Base-by-base conservation (phyloP, 2,797 vertebrate species). In the Leptodactylus fallax region DNA sequence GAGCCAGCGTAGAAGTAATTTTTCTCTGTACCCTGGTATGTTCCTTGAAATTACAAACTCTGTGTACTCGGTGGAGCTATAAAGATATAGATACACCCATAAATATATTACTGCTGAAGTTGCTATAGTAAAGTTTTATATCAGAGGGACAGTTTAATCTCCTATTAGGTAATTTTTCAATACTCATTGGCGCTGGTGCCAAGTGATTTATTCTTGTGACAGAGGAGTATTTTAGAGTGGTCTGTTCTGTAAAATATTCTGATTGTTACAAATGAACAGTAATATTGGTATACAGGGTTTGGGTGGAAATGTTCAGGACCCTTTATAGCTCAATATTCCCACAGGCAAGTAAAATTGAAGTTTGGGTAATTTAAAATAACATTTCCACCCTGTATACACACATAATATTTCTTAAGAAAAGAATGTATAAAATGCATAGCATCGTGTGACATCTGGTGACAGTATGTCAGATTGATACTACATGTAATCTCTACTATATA, bases 71-170 rank as follows among this genome's bases (percentile, higher is more conserved):
- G 67, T 61, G 67, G 67, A 74, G 69, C 77, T 58, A 61, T 81
- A 87, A 87, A 81, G 56, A 74, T 61, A 81, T 87, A 82, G 55
- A 81, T 51, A 74, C 55, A 63, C 55, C 72, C 56, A 81, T 81
- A 87, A 81, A 87, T 87, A 87, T 81, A 74, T 76, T 74, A 81
- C 69, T 81, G 79, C 67, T 87, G 36, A 60, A 80, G 85, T 80
- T 55, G 79, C 69, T 69, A 61, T 81, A 74, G 79, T 81, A 87
- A 87, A 87, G 51, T 87, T 79, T 87, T 74, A 87, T 74, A 86
- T 86, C 85, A 56, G 36, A 74, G 78, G 78, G 85, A 87, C 63
- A 49, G 78, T 87, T 81, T 87, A 71, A 87, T 81, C 78, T 87
- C 55, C 65, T 87, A 79, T 87, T 81, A 80, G 85, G 77, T 87